Base-by-base conservation (phyloP, 2,888 invertebrate species). In the Ferdinandea cuprea region DNA sequence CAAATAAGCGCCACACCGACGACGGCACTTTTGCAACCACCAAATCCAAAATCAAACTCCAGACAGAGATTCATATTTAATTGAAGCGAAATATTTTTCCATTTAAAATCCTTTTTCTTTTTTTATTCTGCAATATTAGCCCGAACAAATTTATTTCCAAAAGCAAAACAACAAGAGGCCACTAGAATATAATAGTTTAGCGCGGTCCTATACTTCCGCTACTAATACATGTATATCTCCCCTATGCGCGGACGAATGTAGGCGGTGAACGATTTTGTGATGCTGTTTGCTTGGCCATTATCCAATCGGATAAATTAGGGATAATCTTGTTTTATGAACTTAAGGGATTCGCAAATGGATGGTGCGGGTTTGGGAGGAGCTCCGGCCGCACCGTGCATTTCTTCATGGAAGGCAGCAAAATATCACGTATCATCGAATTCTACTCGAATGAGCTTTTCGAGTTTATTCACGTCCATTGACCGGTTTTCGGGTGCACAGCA, bases 311-410 rank as follows among this genome's bases (percentile, higher is more conserved):
- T 80, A 80, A 80, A 69, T 80, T 74, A 80, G 68, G 74, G 74
- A 80, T 80, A 80, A 80, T 80, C 80, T 61, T 74, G 69, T 80
- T 80, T 80, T 80, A 80, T 80, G 80, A 80, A 74, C 80, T 80
- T 80, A 80, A 69, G 68, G 68, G 80, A 80, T 79, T 54, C 73
- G 15, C 25, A 46, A 56, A 28, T 13, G 50, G 15, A 13, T 35
- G 30, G 13, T 7, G 17, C 1, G 28, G 58, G 9, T 25, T 35
- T 2, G 17, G 17, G 52, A 30, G 32, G n/a, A n/a, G n/a, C n/a
- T 13, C 32, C 15, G 19, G 54, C 30, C n/a, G n/a, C n/a, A 5
- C 32, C 19, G 15, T 44, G 35, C 21, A 58, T 11, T 40, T 28
- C 19, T 19, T 30, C 65, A n/a, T 11, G 32, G 6, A 19, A 25